These are phyloP conservation scores for Daphoenositta chrysoptera DNA, from an alignment of 2,113 vertebrate species.

Conservation along the genomic window DNA sequence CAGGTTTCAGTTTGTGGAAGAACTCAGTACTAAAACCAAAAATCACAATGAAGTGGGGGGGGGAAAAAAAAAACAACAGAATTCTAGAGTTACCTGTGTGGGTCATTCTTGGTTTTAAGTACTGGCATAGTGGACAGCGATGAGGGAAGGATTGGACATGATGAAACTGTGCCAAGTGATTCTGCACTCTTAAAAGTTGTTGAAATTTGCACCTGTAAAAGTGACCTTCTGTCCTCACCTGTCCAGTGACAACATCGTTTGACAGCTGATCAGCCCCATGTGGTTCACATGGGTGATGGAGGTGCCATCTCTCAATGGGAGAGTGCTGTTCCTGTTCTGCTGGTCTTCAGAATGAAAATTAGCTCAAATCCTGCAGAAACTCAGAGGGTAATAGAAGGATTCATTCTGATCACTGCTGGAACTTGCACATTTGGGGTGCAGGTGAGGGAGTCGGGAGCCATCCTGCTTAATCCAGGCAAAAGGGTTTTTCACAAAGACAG, in stretches of 20 bases:
- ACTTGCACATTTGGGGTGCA: accelerated
- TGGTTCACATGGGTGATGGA: neutral
- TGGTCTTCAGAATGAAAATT: neutral
- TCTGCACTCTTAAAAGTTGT: neutral
- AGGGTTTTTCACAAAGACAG: neutral
- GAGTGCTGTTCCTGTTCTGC: neutral
- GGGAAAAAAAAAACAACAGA: accelerated
- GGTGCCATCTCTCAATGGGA: neutral
- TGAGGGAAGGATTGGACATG: neutral
- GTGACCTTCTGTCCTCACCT: neutral
- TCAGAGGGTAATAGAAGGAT: neutral
- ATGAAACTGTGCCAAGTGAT: too few species aligned
- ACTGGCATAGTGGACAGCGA: neutral
- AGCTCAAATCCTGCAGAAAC: neutral
- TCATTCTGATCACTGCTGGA: neutral
- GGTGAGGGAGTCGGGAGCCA: neutral
- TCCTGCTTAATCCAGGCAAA: neutral
- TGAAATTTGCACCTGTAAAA: neutral
- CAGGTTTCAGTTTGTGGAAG: neutral
- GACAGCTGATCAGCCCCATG: neutral
- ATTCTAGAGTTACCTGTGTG: neutral
- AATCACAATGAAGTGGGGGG: accelerated
- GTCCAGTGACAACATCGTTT: neutral
- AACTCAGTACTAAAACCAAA: neutral
- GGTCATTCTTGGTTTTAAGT: neutral